These are phyloP conservation scores for Drosophila micromelanica DNA, from an alignment of 1,140 invertebrate genomes.

Conservation along the genomic window DNA sequence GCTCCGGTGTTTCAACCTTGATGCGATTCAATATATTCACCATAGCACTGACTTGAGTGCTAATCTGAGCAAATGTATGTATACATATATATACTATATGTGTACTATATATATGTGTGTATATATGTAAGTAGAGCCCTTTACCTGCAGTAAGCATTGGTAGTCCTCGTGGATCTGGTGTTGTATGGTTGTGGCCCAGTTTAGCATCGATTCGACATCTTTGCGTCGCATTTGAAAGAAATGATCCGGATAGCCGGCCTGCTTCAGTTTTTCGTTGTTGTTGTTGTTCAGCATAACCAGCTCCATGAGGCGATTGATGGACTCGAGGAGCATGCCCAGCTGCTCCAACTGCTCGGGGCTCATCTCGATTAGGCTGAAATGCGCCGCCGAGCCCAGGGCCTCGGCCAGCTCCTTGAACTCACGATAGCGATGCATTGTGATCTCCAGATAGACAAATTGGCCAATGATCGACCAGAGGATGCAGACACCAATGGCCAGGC, in stretches of 20 bases:
- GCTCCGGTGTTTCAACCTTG: not conserved
- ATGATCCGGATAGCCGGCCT: slow-evolving; percentile 22
- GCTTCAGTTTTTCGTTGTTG: not conserved
- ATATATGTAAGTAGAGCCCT: not conserved
- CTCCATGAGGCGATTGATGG: not conserved
- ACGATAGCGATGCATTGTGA: slow-evolving; percentile 35
- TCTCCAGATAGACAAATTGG: not conserved
- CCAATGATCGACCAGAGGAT: slow-evolving; percentile 17
- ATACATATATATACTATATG: no score
- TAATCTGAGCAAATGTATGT: no score
- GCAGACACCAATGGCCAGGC: slow-evolving; percentile 21
- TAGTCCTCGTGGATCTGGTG: not conserved
- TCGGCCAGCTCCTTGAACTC: slow-evolving; percentile 11
- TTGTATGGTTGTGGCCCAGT: not conserved
- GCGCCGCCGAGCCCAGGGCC: not conserved
- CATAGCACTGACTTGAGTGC: not conserved
- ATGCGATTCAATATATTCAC: not conserved
- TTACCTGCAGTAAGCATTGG: not conserved
- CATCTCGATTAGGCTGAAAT: not conserved
- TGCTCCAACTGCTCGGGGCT: not conserved
- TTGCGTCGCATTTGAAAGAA: slow-evolving; percentile 6
- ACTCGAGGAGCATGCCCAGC: slow-evolving; percentile 3
- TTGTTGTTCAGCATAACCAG: slow-evolving; percentile 6
- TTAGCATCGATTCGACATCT: slow-evolving; percentile 8
- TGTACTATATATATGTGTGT: not conserved